Conservation (phyloP, 2,888 invertebrate species). For the Melieria picta region DNA sequence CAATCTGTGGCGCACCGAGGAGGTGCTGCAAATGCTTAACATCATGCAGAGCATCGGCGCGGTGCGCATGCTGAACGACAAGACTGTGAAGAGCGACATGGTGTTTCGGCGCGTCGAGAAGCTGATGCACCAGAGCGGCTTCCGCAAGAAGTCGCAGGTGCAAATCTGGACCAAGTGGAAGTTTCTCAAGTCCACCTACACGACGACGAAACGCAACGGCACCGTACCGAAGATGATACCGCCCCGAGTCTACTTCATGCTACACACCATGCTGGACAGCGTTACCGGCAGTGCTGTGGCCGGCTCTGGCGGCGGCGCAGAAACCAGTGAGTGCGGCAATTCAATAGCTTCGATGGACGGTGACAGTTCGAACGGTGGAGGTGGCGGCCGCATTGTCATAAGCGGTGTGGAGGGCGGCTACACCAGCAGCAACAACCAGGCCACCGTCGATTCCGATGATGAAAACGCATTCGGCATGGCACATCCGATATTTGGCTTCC, state of each 20-base stretch:
- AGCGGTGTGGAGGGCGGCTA: slow-evolving; percentile 39
- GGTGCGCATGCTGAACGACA: slow-evolving; percentile 58
- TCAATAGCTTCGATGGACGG: slow-evolving; percentile 49
- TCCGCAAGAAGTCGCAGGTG: slow-evolving; percentile 60
- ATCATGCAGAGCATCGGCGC: slow-evolving; percentile 61
- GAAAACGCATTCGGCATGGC: slow-evolving; percentile 52
- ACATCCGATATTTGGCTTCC: slow-evolving; percentile 63
- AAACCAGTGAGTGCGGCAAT: slow-evolving; percentile 48
- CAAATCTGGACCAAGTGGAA: slow-evolving; percentile 66
- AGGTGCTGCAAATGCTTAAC: slow-evolving; percentile 61
- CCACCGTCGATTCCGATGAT: slow-evolving; percentile 41
- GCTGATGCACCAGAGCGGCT: slow-evolving; percentile 60
- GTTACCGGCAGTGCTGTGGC: slow-evolving; percentile 40
- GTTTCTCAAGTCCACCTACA: slow-evolving; percentile 65
- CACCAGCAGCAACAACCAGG: slow-evolving; percentile 2
- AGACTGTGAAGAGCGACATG: slow-evolving; percentile 61
- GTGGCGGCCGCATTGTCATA: slow-evolving; percentile 25
- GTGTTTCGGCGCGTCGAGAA: slow-evolving; percentile 61
- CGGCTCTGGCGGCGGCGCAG: slow-evolving; percentile 31
- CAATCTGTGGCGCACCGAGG: slow-evolving; percentile 63
- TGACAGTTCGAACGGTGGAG: slow-evolving; percentile 40
- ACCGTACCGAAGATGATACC: slow-evolving; percentile 61
- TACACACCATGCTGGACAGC: slow-evolving; percentile 54
- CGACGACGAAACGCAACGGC: slow-evolving; percentile 61
- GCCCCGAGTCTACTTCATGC: slow-evolving; percentile 54